Base-by-base conservation (phyloP, 2,797 vertebrate genomes). In the Dendrocincla tyrannina region DNA sequence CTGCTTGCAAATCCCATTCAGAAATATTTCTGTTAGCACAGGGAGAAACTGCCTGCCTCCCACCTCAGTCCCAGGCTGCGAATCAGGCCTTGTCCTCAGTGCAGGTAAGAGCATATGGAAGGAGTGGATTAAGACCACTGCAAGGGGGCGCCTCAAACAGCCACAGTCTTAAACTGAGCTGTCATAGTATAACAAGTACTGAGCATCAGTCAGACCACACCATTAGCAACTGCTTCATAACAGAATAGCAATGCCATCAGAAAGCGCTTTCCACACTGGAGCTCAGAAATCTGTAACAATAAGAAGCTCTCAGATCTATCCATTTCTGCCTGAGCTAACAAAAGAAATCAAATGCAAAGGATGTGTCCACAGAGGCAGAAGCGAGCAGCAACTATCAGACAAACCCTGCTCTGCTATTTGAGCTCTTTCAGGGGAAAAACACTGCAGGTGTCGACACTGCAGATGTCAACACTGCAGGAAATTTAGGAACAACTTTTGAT, bases 291-390 rank as follows among this genome's bases (percentile, higher is more conserved):
- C 2, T 32, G 46, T 32, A 52, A 53, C 32, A 11, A 8, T 8
- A 47, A 39, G 44, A 64, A 56, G 28, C 28, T 42, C 35, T 50
- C 46, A 59, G 8, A 62, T 41, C 25, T 49, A 27, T 27, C 8
- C 9, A 10, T 30, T 80, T 60, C 81, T 87, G 64, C 59, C 47
- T 23, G 33, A 76, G 63, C n/a, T 55, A 60, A 64, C 41, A 64
- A n/a, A 8, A 14, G 10, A 73, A 30, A 39, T 49, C 16, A 37
- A 25, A 47, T 0, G 22, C 0, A 1, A 47, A 70, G 37, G 27
- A 19, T 58, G 8, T 64, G 17, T 49, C 52, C 27, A 19, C 11
- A 10, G 35, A 30, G 23, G n/a, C 70, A 23, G 63, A 24, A 23
- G 7, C 10, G 20, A 35, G 32, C 72, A n/a, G 60, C 28, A 53